phyloP scores from a whole-genome alignment of 1,140 invertebrate species.

The Zaprionus africanus region DNA sequence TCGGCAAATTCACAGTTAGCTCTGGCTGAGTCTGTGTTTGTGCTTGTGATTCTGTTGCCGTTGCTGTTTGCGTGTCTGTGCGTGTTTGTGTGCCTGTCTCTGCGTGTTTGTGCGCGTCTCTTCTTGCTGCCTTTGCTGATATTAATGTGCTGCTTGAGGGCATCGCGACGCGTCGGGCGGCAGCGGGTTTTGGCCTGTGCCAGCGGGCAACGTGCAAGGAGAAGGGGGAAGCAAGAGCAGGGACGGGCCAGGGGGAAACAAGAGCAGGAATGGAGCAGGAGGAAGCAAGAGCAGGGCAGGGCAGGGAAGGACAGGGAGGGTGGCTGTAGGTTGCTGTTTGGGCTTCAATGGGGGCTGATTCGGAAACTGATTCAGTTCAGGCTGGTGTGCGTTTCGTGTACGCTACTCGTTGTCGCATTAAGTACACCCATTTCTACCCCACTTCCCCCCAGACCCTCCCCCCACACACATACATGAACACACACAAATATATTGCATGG shows the following conservation, averaged over 20 bases:
- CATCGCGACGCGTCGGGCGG: conserved; percentile 14
- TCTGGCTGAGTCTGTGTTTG: conserved; percentile 3
- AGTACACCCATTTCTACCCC: conserved; percentile 46
- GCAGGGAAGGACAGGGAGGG: background rate
- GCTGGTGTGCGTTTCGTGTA: conserved; percentile 52
- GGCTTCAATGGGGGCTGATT: conserved; percentile 41
- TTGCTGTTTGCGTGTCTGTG: conserved; percentile 27
- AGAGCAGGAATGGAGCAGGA: no score
- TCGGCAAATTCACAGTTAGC: conserved; percentile 10
- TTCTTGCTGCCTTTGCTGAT: conserved; percentile 38
- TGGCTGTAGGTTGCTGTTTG: conserved; percentile 8
- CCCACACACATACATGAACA: conserved; percentile 24
- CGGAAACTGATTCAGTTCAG: conserved; percentile 53
- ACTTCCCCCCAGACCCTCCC: background rate
- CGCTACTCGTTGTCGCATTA: conserved; percentile 76
- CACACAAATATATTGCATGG: conserved; percentile 27
- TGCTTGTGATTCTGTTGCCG: conserved; percentile 29
- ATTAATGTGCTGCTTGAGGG: conserved; percentile 76
- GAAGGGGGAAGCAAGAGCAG: background rate
- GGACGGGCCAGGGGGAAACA: background rate
- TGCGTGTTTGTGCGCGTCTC: conserved; percentile 21
- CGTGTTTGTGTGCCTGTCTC: conserved; percentile 20
- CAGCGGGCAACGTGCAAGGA: background rate
- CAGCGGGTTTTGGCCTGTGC: background rate
- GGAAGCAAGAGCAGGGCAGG: background rate